phyloP scores from a whole-genome alignment of 2,888 invertebrate genomes.

The Cheilosia soror region DNA sequence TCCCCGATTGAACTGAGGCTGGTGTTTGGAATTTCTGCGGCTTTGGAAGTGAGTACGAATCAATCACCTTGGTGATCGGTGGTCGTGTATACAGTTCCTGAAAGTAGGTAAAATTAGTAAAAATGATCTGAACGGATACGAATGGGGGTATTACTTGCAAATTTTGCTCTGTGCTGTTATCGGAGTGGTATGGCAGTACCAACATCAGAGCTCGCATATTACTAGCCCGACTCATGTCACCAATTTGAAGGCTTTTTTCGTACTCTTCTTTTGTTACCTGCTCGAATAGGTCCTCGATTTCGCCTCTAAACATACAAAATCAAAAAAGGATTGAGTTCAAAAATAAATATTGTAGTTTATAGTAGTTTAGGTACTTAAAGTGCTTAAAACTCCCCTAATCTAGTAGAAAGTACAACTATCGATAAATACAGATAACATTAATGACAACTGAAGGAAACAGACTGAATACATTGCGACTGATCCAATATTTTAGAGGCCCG shows the following conservation, averaged over 20 bases:
- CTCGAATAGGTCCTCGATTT: slow-evolving; percentile 84
- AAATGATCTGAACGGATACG: neutral
- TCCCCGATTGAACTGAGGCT: slow-evolving; percentile 78
- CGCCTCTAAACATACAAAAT: slow-evolving; percentile 79
- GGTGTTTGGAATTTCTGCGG: slow-evolving; percentile 81
- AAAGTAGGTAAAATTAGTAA: slow-evolving; percentile 13
- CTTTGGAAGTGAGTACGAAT: slow-evolving; percentile 80
- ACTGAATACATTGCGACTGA: too few relatives aligned
- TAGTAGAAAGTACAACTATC: too few relatives aligned
- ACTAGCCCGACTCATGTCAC: slow-evolving; percentile 82
- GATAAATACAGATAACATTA: neutral
- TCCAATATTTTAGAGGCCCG: too few relatives aligned
- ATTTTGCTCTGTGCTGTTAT: slow-evolving; percentile 82
- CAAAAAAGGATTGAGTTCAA: neutral
- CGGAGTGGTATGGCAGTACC: slow-evolving; percentile 83
- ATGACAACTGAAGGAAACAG: neutral
- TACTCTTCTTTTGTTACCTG: slow-evolving; percentile 83
- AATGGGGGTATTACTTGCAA: slow-evolving; percentile 78
- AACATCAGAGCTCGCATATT: slow-evolving; percentile 83
- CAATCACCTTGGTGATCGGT: slow-evolving; percentile 82
- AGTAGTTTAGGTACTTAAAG: neutral
- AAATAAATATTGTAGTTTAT: neutral
- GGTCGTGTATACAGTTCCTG: slow-evolving; percentile 82
- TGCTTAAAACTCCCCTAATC: too few relatives aligned
- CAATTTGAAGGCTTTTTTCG: slow-evolving; percentile 82